phyloP scores from a whole-genome alignment of 2,113 vertebrate genomes.

The Pseudopipra pipra region DNA sequence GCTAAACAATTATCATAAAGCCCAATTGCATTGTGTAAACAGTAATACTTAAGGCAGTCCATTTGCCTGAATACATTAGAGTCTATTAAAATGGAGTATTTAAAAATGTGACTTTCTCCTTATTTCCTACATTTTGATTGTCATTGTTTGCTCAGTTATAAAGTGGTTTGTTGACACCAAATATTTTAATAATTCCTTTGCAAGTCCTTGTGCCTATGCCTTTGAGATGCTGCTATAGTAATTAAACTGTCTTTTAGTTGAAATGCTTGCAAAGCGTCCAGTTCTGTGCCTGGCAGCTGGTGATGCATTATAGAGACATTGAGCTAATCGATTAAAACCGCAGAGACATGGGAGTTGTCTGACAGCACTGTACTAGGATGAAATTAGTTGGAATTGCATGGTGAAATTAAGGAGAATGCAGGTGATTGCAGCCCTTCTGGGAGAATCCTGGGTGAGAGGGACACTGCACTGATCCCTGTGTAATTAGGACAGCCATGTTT shows the following conservation, averaged over 20 bases:
- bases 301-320: conserved; percentile 94
- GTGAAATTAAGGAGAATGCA: conserved; percentile 85
- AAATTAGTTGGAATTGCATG: conserved; percentile 94
- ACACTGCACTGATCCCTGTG: conserved; percentile 83
- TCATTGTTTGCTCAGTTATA: conserved; percentile 72
- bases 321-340: conserved; percentile 96
- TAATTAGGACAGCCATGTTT: conserved; percentile 89
- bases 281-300: conserved; percentile 88
- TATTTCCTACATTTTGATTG: conserved; percentile 71
- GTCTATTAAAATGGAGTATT: conserved; percentile 56
- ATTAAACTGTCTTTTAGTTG: conserved; percentile 89
- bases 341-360: conserved; percentile 93
- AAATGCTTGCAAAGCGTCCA: conserved; percentile 82
- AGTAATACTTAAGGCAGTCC: conserved; percentile 1
- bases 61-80: conserved; percentile 67
- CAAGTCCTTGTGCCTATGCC: conserved; percentile 77
- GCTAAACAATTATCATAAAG: conserved; percentile 20
- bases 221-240: conserved; percentile 86
- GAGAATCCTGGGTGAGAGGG: conserved; percentile 83
- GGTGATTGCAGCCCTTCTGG: conserved; percentile 87
- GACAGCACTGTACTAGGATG: conserved; percentile 91
- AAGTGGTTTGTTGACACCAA: conserved; percentile 78
- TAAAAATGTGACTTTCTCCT: conserved; percentile 65
- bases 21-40: conserved; percentile 36
- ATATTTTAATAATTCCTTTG: conserved; percentile 80